Conservation (phyloP, 1,140 invertebrate genomes). For the Trissolcus basalis region DNA sequence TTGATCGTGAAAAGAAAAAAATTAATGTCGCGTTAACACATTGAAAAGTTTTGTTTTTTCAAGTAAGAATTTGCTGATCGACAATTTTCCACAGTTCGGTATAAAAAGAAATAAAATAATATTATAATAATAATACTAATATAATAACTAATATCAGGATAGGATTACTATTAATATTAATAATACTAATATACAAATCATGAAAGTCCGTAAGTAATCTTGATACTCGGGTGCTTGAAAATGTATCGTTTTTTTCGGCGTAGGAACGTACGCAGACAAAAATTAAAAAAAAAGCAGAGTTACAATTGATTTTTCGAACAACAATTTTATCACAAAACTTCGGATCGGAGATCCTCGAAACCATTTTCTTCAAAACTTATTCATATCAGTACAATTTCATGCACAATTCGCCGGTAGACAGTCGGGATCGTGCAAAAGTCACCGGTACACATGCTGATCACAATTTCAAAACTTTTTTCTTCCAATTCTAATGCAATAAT, state of each 20-base stretch:
- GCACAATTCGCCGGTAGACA: slow-evolving; percentile 40
- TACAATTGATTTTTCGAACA: slow-evolving; percentile 22
- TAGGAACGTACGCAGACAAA: slow-evolving; percentile 43
- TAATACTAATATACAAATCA: slow-evolving; percentile 66
- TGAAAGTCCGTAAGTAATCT: slow-evolving; percentile 50
- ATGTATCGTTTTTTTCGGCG: slow-evolving; percentile 39
- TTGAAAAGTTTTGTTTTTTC: slow-evolving; percentile 25
- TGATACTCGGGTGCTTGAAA: slow-evolving; percentile 32
- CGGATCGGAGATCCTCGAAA: slow-evolving; percentile 18
- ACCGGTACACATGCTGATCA: slow-evolving; percentile 23
- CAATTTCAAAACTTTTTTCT: not conserved
- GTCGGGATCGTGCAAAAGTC: slow-evolving; percentile 5
- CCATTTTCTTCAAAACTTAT: slow-evolving; percentile 23
- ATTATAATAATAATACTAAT: slow-evolving; percentile 56
- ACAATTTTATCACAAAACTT: slow-evolving; percentile 55
- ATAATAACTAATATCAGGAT: slow-evolving; percentile 43
- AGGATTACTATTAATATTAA: slow-evolving; percentile 57
- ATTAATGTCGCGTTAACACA: slow-evolving; percentile 10
- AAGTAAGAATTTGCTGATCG: slow-evolving; percentile 24
- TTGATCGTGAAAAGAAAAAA: slow-evolving; percentile 13
- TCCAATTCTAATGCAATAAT: too few species aligned
- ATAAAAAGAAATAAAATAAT: slow-evolving; percentile 49
- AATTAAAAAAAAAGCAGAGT: slow-evolving; percentile 15
- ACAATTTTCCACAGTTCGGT: slow-evolving; percentile 27
- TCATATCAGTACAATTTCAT: slow-evolving; percentile 36